Evolutionary conservation across 2,888 invertebrate genomes (phyloP).

Genomic region (Hyposoter dolosus): DNA sequence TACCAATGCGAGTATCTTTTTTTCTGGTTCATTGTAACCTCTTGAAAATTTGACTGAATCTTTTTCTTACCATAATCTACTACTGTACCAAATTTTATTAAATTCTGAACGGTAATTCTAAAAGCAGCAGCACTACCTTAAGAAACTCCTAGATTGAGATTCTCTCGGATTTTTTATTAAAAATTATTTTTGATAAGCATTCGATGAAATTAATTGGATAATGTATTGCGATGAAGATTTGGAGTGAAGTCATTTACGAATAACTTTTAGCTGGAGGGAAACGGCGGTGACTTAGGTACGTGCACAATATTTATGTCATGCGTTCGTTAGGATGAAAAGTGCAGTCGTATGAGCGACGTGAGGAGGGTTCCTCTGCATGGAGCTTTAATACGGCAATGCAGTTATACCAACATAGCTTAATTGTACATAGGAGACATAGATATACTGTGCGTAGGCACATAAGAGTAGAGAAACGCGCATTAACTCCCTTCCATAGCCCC

Average conservation of each 20-base stretch:
- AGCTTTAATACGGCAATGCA: constrained; percentile 51
- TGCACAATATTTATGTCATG: constrained; percentile 72
- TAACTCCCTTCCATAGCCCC: constrained; percentile 80
- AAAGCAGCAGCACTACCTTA: too few relatives aligned
- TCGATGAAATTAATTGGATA: not conserved
- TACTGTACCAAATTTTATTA: too few relatives aligned
- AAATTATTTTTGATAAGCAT: not conserved
- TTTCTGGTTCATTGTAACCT: too few relatives aligned
- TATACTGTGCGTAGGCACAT: constrained; percentile 62
- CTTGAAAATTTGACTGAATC: too few relatives aligned
- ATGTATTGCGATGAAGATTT: not conserved
- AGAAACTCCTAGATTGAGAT: not conserved
- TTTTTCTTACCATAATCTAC: too few relatives aligned
- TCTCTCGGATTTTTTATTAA: not conserved
- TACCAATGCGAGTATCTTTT: too few relatives aligned
- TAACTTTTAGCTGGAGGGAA: constrained; percentile 35
- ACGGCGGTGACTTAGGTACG: constrained; percentile 16
- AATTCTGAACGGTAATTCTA: too few relatives aligned
- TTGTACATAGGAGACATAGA: constrained; percentile 70
- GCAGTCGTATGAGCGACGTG: constrained; percentile 78
- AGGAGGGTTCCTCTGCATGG: constrained; percentile 39
- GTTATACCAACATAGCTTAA: constrained; percentile 15
- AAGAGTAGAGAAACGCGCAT: constrained; percentile 74
- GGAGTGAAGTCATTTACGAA: not conserved
- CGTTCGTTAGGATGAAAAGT: constrained; percentile 81